Conservation (phyloP, 2,113 vertebrate species). For the Ageneiosus marmoratus region DNA sequence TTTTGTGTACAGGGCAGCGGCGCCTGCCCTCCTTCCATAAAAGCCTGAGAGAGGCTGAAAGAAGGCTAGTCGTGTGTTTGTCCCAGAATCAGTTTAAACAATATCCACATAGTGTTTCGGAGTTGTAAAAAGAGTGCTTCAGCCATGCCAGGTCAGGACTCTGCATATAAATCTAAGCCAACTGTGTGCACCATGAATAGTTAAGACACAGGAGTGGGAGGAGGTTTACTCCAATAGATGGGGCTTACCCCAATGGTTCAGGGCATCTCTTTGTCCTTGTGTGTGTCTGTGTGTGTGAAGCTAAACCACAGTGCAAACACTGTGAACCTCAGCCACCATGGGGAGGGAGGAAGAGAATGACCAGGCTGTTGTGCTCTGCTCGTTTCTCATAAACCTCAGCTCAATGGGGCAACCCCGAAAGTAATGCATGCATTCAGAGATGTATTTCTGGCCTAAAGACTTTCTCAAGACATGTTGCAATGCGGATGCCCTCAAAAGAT, state of each 20-base stretch:
- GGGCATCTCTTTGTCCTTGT: conserved; percentile 54
- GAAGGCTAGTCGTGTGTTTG: conserved; percentile 36
- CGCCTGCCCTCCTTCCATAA: conserved; percentile 24
- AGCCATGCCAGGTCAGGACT: conserved; percentile 50
- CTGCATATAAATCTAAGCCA: conserved; percentile 45
- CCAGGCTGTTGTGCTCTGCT: conserved; percentile 40
- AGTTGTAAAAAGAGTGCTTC: conserved; percentile 46
- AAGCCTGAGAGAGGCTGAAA: conserved; percentile 26
- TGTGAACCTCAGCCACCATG: conserved; percentile 32
- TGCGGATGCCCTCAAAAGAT: conserved; percentile 34
- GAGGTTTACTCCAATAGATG: conserved; percentile 25
- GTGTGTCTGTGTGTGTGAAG: conserved; percentile 41
- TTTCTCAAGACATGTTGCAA: conserved; percentile 32
- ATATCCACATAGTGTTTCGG: conserved; percentile 46
- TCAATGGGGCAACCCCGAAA: conserved; percentile 35
- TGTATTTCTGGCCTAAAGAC: conserved; percentile 39
- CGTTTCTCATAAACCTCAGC: conserved; percentile 52
- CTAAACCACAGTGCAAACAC: conserved; percentile 58
- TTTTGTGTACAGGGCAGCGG: conserved; percentile 18
- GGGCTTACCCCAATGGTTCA: conserved; percentile 36
- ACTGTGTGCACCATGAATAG: conserved; percentile 52
- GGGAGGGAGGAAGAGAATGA: conserved; percentile 42
- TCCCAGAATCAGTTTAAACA: conserved; percentile 42
- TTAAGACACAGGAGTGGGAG: conserved; percentile 41
- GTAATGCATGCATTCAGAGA: conserved; percentile 30